Base-by-base conservation (phyloP, 2,888 invertebrate species). In the Eupithecia tripunctaria region DNA sequence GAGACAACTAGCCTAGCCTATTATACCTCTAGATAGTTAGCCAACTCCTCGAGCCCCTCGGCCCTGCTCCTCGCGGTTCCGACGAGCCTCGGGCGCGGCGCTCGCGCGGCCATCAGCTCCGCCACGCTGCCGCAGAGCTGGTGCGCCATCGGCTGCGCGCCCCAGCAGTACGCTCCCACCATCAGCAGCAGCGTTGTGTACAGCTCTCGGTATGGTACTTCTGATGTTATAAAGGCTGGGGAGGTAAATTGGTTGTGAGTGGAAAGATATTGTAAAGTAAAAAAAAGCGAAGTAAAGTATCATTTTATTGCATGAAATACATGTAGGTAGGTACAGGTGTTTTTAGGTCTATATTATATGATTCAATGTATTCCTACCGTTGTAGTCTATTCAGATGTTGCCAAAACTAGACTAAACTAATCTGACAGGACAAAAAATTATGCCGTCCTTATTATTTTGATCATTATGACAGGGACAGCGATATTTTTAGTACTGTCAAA, bases 11-110 rank as follows among this genome's bases (percentile, higher is more conserved):
- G n/a, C n/a, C n/a, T n/a, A n/a, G n/a, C n/a, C n/a, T n/a, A n/a
- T n/a, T n/a, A n/a, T 38, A 72, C 74, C 69, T 74, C 74, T 59
- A 74, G 32, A 59, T 74, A 95, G 82, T 96, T 95, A 25, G 96
- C 95, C 47, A 96, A 90, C 43, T 90, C 89, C 82, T 95, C 96
- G 78, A 96, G 91, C 6, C 64, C 18, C 29, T 73, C 71, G 32
- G 71, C 27, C 64, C 74, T 18, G 60, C 51, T 25, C 0, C 21
- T n/a, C 56, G 25, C 51, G 41, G 93, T 94, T 18, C 95, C 86
- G 71, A 94, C 86, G 95, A 95, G 95, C 15, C 15, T 90, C 82
- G 10, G 87, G 84, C 67, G 91, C 86, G 18, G 76, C 68, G 51
- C 73, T 73, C 59, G 47, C 41, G n/a, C 72, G 29, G n/a, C n/a